Conservation (phyloP, 2,797 vertebrate species). For the Amphiprion clarkii region DNA sequence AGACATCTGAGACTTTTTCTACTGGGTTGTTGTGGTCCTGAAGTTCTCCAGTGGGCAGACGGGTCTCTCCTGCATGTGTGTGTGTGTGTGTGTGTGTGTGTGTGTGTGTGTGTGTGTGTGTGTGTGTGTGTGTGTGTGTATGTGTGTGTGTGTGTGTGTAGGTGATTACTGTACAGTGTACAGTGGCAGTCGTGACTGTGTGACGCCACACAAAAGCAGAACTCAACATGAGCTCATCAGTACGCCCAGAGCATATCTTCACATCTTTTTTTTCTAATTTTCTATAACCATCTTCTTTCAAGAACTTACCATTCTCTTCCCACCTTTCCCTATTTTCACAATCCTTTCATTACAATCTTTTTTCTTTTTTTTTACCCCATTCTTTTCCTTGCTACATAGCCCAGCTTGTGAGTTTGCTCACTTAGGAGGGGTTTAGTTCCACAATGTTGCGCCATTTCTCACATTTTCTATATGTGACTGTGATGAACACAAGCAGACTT, state of each 20-base stretch:
- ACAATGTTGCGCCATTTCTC: background rate
- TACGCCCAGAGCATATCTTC: conserved; percentile 25
- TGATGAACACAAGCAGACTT: conserved; percentile 10
- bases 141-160: conserved; percentile 32
- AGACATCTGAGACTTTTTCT: conserved; percentile 61
- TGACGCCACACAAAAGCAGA: conserved; percentile 33
- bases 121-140: conserved; percentile 38
- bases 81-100: conserved; percentile 49
- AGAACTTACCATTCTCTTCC: background rate
- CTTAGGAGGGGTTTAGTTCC: background rate
- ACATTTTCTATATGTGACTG: conserved; percentile 23
- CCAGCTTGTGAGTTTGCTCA: background rate
- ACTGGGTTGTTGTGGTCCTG: conserved; percentile 53
- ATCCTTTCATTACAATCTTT: background rate
- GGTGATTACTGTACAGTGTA: conserved; percentile 48
- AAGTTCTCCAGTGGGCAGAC: conserved; percentile 66
- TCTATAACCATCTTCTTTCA: background rate
- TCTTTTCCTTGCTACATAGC: background rate
- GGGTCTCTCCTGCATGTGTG: conserved; percentile 43
- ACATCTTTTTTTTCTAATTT: conserved; percentile 11
- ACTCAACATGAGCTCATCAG: conserved; percentile 41
- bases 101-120: conserved; percentile 48
- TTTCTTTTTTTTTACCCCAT: background rate
- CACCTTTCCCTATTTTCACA: background rate
- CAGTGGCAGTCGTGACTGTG: conserved; percentile 51